Evolutionary conservation across 2,113 vertebrate genomes (phyloP).

Genomic region (Calyptommatus sinebrachiatus): DNA sequence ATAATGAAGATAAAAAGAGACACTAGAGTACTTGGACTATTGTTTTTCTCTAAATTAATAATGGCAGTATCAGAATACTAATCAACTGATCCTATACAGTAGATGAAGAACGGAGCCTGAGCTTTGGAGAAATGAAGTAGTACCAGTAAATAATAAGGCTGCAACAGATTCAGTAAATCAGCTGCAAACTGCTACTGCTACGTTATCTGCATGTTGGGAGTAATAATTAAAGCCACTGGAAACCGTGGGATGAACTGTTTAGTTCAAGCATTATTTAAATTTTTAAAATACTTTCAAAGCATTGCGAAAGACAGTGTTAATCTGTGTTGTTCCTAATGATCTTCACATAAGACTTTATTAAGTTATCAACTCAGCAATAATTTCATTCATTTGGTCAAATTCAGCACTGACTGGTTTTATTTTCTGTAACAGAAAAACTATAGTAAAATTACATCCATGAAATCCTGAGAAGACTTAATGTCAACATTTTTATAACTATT

Average conservation of each 20-base stretch:
- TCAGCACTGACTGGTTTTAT: neutral
- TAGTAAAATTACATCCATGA: conserved; percentile 18
- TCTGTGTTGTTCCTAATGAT: neutral
- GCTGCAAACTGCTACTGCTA: neutral
- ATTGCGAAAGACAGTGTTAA: neutral
- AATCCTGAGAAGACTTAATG: conserved; percentile 3
- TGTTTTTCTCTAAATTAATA: neutral
- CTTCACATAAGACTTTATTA: neutral
- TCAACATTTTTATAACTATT: conserved; percentile 20
- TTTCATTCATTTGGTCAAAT: neutral
- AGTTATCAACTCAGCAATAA: neutral
- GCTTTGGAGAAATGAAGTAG: neutral
- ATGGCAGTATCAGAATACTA: neutral
- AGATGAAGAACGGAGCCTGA: neutral
- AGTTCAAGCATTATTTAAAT: neutral
- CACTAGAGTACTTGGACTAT: neutral
- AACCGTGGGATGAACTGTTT: neutral
- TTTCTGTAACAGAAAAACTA: neutral
- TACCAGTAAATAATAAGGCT: neutral
- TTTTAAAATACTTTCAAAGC: neutral
- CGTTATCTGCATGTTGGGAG: neutral
- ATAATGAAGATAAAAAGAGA: neutral
- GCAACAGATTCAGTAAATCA: neutral
- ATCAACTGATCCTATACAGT: neutral
- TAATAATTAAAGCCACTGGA: neutral